These are phyloP conservation scores for Serrognathus titanus DNA, from an alignment of 2,888 invertebrate species.

Conservation along the genomic window DNA sequence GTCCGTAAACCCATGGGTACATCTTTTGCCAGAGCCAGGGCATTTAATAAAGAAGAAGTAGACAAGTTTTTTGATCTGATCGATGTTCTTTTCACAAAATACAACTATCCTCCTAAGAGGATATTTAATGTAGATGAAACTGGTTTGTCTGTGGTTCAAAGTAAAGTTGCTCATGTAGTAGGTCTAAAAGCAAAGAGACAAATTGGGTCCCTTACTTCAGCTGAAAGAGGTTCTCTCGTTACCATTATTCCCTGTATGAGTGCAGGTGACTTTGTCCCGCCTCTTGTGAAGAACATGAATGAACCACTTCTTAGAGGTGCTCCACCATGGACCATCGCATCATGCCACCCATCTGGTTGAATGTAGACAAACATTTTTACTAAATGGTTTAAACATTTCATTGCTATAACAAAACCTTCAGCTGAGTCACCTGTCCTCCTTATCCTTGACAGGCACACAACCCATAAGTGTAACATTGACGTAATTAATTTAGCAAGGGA, in stretches of 20 bases:
- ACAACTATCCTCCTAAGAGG: background rate
- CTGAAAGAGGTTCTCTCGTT: constrained; percentile 24
- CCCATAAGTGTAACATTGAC: background rate
- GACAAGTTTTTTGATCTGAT: no score
- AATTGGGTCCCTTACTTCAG: constrained; percentile 32
- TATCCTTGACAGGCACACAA: background rate
- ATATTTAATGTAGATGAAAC: constrained; percentile 40
- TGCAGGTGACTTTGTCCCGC: background rate
- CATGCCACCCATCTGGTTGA: no score
- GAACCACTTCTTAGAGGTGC: no score
- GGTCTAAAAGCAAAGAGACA: constrained; percentile 33
- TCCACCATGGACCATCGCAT: no score
- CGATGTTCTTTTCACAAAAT: background rate
- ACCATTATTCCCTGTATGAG: constrained; percentile 12
- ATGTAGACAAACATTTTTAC: no score
- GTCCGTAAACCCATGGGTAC: background rate
- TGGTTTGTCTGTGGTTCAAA: constrained; percentile 35
- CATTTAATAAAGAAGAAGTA: no score
- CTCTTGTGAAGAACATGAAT: no score
- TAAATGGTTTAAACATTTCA: background rate
- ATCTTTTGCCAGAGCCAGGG: no score
- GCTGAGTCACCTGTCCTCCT: background rate
- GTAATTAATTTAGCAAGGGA: background rate
- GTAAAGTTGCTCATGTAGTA: constrained; percentile 30
- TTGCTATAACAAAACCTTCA: background rate